Conservation (phyloP, 1,140 invertebrate genomes). For the Saccostrea glomerata region DNA sequence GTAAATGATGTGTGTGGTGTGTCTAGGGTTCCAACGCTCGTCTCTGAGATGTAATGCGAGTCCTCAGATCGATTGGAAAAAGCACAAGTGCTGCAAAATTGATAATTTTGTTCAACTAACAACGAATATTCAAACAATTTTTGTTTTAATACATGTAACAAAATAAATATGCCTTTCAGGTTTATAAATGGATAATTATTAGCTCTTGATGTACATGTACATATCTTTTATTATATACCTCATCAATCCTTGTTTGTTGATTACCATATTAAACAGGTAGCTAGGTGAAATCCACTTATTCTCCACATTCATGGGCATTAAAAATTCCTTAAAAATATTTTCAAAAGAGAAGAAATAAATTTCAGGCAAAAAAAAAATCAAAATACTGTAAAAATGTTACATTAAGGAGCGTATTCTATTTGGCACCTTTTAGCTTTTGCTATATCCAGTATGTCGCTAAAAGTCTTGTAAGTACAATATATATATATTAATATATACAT, state of each 20-base stretch:
- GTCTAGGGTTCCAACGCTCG: neutral
- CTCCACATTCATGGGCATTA: constrained; percentile 56
- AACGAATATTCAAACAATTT: neutral
- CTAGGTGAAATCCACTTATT: constrained; percentile 53
- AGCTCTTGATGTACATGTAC: too few species aligned
- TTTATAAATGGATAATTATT: too few species aligned
- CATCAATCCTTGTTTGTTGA: constrained; percentile 62
- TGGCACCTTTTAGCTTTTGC: too few species aligned
- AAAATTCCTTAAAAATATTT: constrained; percentile 52
- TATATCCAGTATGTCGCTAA: too few species aligned
- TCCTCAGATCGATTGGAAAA: neutral
- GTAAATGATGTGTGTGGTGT: neutral
- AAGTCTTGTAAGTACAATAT: too few species aligned
- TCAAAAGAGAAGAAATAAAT: neutral
- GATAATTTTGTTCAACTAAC: neutral
- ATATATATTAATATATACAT: too few species aligned
- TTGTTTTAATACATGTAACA: too few species aligned
- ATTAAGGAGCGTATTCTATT: too few species aligned
- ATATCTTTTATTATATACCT: constrained; percentile 50
- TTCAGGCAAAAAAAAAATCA: neutral
- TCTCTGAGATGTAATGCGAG: constrained; percentile 15
- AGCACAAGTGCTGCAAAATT: neutral
- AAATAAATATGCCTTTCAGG: too few species aligned
- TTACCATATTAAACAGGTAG: constrained; percentile 56
- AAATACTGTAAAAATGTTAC: neutral